These are phyloP conservation scores for Trissolcus basalis DNA, from an alignment of 1,140 invertebrate genomes.

Conservation along the genomic window DNA sequence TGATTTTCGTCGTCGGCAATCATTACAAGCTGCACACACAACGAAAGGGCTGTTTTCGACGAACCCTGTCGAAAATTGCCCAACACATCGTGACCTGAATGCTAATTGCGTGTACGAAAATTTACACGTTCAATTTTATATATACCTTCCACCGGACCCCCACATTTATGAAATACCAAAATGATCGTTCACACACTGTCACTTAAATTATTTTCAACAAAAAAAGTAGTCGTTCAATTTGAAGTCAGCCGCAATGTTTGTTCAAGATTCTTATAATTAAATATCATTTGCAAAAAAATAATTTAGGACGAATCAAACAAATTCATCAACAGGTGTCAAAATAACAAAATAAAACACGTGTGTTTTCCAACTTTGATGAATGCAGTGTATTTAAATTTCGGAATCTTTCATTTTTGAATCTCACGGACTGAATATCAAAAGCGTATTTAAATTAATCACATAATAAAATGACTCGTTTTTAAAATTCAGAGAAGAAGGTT, in stretches of 20 bases:
- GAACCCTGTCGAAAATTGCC: slow-evolving; percentile 61
- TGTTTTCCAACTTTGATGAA: no score
- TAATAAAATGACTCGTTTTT: slow-evolving; percentile 34
- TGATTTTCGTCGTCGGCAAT: slow-evolving; percentile 64
- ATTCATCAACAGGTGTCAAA: no score
- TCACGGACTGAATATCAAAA: slow-evolving; percentile 1
- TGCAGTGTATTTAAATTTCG: not conserved
- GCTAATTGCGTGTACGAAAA: slow-evolving; percentile 60
- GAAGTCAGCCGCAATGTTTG: no score
- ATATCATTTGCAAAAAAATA: no score
- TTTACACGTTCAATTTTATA: slow-evolving; percentile 51
- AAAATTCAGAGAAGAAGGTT: slow-evolving; percentile 40
- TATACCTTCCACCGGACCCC: no score
- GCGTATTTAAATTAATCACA: slow-evolving; percentile 39
- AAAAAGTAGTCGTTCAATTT: no score
- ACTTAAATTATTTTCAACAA: no score
- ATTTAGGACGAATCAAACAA: no score
- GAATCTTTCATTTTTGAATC: not conserved
- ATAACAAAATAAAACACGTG: no score
- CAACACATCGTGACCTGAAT: slow-evolving; percentile 61
- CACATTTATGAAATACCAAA: no score
- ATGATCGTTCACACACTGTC: no score
- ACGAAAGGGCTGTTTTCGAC: slow-evolving; percentile 39
- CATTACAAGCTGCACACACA: slow-evolving; percentile 63
- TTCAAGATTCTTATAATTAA: no score